phyloP scores from a whole-genome alignment of 2,797 vertebrate species.

The Spizella passerina region DNA sequence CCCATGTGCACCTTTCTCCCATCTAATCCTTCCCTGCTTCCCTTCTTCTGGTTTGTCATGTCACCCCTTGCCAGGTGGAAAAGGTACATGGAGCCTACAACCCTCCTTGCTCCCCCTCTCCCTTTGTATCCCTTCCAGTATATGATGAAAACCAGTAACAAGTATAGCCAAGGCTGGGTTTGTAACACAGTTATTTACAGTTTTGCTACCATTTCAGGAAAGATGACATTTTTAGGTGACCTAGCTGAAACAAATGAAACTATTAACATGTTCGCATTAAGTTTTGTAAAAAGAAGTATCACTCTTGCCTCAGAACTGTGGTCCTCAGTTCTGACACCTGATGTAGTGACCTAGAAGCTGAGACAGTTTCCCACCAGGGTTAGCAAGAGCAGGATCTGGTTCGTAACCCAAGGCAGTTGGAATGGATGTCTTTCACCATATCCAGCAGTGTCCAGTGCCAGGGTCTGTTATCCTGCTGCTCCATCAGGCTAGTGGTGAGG shows the following conservation, averaged over 20 bases:
- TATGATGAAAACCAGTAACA: background rate
- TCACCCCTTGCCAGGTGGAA: background rate
- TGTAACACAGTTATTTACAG: conserved; percentile 23
- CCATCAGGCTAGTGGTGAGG: background rate
- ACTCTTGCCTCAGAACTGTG: background rate
- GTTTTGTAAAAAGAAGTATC: background rate
- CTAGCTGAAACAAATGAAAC: background rate
- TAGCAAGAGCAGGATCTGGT: background rate
- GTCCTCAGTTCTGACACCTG: background rate
- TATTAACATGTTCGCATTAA: background rate
- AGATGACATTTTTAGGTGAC: conserved; percentile 47
- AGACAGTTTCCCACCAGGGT: background rate
- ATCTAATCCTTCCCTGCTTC: background rate
- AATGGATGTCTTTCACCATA: background rate
- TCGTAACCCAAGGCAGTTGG: background rate
- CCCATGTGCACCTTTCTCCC: background rate
- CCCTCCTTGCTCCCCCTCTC: background rate
- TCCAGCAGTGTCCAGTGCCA: background rate
- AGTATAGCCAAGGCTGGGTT: background rate
- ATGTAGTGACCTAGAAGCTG: background rate
- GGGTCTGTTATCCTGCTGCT: background rate
- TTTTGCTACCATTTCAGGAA: background rate
- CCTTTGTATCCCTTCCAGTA: background rate
- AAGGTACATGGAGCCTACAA: background rate
- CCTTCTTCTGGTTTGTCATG: background rate